Conservation (phyloP, 2,888 invertebrate genomes). For the Oxycera nigricornis region DNA sequence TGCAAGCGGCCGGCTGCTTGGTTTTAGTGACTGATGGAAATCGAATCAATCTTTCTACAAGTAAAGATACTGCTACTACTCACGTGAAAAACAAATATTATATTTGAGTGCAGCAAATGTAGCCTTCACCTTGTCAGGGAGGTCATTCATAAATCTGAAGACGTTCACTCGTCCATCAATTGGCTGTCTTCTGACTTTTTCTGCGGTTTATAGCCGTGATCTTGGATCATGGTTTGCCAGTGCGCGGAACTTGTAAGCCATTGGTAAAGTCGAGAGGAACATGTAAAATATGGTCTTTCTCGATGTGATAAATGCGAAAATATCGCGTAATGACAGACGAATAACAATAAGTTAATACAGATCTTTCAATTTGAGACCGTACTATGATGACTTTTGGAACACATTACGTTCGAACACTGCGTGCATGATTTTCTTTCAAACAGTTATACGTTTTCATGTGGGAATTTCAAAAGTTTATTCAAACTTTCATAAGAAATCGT, state of each 20-base stretch:
- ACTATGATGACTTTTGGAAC: too few relatives aligned
- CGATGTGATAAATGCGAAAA: slow-evolving; percentile 3
- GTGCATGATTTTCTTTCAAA: too few relatives aligned
- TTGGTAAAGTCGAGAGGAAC: neutral
- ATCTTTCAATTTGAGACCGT: too few relatives aligned
- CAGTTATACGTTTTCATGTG: too few relatives aligned
- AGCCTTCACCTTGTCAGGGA: slow-evolving; percentile 37
- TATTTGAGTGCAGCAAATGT: slow-evolving; percentile 6
- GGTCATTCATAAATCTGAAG: slow-evolving; percentile 30
- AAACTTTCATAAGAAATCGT: too few relatives aligned
- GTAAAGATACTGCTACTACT: neutral
- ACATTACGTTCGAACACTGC: too few relatives aligned
- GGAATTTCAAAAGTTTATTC: too few relatives aligned
- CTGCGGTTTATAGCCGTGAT: slow-evolving; percentile 10
- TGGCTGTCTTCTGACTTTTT: neutral
- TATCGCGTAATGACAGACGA: neutral
- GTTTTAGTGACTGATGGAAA: neutral
- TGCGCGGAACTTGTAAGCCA: neutral
- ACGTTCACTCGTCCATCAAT: neutral
- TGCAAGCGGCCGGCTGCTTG: too few relatives aligned
- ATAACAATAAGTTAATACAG: slow-evolving; percentile 6
- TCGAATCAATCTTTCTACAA: neutral
- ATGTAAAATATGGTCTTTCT: slow-evolving; percentile 5
- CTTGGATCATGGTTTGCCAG: neutral
- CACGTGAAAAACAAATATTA: neutral